Percentiles rank a stretch among this genome's conserved stretches.
Conservation (phyloP, 1,140 invertebrate species). For the Drosophila setifemur region DNA sequence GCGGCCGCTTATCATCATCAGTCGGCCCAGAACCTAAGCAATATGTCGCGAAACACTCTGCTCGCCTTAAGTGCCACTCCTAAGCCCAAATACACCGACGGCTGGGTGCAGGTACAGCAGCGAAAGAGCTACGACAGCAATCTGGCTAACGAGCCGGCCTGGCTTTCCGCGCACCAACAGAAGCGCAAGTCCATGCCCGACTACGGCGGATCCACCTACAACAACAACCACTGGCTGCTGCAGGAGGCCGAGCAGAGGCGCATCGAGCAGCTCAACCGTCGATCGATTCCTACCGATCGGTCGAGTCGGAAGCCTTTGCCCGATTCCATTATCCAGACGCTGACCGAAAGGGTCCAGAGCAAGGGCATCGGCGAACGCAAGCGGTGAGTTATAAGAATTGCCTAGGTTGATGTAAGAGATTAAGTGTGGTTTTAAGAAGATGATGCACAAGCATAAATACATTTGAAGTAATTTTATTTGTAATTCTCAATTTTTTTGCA, state of each 20-base stretch:
- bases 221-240: conserved; percentile 93
- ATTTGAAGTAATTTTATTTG: too few species aligned
- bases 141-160: conserved; percentile 59
- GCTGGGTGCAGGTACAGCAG: conserved; percentile 79
- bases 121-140: conserved; percentile 56
- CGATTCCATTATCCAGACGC: conserved; percentile 88
- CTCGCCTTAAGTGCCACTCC: conserved; percentile 91
- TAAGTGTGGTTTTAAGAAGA: neutral
- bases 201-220: conserved; percentile 69
- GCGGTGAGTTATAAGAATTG: conserved; percentile 60
- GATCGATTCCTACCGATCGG: conserved; percentile 43
- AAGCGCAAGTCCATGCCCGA: conserved; percentile 87
- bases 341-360: conserved; percentile 88
- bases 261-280: conserved; percentile 75
- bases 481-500: neutral
- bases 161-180: conserved; percentile 86
- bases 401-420: too few species aligned
- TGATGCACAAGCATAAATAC: neutral
- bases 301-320: conserved; percentile 85
- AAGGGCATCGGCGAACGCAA: conserved; percentile 83
- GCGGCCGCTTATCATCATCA: conserved; percentile 66
- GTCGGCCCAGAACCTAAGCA: conserved; percentile 78
- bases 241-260: conserved; percentile 96
- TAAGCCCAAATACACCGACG: conserved; percentile 86
- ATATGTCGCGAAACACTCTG: conserved; percentile 90